A percentile compares a stretch with the other conserved stretches of the same genome.
Conservation (phyloP, 2,797 vertebrate species). For the Dendrocincla tyrannina region DNA sequence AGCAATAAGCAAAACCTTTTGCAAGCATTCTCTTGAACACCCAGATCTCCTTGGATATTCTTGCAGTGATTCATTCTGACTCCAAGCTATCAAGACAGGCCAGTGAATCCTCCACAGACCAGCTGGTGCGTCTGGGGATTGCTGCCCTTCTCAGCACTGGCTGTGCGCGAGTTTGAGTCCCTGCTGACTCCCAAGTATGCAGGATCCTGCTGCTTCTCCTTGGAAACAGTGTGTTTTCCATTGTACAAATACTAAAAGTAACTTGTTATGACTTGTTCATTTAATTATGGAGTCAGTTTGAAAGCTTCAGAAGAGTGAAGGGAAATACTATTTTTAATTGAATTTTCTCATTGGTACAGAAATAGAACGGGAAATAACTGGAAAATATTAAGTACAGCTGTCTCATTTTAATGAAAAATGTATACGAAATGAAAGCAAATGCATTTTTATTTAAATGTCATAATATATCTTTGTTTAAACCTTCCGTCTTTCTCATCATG, state of each 20-base stretch:
- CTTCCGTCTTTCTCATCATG: neutral
- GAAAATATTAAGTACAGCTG: neutral
- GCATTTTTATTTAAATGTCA: neutral
- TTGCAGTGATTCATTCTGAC: neutral
- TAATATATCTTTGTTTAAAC: slow-evolving; percentile 15
- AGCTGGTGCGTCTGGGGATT: neutral
- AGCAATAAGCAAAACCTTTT: neutral
- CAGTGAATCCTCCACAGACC: neutral
- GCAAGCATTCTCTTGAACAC: neutral
- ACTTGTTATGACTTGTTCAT: neutral
- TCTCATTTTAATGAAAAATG: neutral
- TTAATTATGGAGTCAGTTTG: neutral
- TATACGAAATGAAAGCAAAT: neutral
- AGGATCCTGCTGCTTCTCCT: neutral
- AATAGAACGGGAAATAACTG: neutral
- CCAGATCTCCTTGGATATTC: neutral
- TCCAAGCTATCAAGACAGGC: neutral
- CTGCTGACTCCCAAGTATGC: neutral
- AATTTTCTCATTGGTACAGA: neutral
- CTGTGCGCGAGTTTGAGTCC: neutral
- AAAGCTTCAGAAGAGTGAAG: neutral
- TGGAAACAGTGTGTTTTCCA: neutral
- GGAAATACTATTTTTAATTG: neutral
- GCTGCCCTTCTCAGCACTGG: neutral
- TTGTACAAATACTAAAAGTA: neutral